A percentile compares a stretch with the other conserved stretches of the same genome.
Conservation (phyloP, 2,888 invertebrate species). For the Frankliniella intonsa region DNA sequence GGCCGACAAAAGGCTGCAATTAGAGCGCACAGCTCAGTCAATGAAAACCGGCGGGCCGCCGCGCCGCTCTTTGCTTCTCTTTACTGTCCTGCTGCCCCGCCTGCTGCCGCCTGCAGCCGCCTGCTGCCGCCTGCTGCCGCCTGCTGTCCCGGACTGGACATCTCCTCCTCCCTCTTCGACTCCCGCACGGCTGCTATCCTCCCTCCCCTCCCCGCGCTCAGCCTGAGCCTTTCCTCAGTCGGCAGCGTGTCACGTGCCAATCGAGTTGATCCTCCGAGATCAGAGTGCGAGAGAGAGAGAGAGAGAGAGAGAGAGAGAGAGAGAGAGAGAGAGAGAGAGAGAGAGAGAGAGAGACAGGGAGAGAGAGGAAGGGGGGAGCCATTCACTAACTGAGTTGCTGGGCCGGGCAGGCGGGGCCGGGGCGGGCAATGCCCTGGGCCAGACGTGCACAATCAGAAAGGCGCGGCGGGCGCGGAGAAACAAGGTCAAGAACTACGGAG, state of each 20-base stretch:
- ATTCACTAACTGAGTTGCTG: conserved; percentile 20
- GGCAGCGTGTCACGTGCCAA: not conserved
- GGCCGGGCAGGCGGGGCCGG: not conserved
- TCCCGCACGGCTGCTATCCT: not conserved
- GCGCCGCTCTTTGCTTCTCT: not conserved
- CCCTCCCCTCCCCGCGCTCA: not conserved
- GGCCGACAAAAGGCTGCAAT: not conserved
- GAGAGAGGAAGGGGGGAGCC: not conserved
- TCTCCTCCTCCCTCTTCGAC: too few relatives aligned
- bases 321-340: too few relatives aligned
- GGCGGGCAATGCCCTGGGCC: not conserved
- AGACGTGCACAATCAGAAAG: conserved; percentile 26
- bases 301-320: too few relatives aligned
- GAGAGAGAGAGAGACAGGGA: not conserved
- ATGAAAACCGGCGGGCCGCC: too few relatives aligned
- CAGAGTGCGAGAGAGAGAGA: not conserved
- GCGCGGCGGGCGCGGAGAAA: not conserved
- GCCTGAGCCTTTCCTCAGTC: not conserved
- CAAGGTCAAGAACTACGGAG: not conserved
- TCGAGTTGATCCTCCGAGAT: conserved; percentile 22
- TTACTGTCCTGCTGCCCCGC: too few relatives aligned
- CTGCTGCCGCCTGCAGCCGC: too few relatives aligned
- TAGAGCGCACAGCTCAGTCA: not conserved
- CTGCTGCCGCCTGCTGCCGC: too few relatives aligned
- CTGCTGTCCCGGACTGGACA: too few relatives aligned